Percentiles rank a stretch among this genome's conserved stretches.
These are phyloP conservation scores for Xenopus petersii DNA, from an alignment of 2,797 vertebrate genomes.

Conservation along the genomic window DNA sequence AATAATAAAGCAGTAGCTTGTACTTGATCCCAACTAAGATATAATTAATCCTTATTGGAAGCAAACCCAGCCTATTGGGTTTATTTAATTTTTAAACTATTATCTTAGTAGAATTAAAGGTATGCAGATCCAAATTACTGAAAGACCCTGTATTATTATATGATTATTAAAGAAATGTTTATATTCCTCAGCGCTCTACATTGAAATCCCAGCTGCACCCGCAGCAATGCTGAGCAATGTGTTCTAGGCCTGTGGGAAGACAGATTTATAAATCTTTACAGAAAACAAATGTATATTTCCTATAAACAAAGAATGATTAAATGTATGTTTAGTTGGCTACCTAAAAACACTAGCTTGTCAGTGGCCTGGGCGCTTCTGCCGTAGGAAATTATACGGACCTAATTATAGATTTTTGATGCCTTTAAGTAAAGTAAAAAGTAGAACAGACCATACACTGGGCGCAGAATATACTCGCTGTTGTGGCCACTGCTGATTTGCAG, in stretches of 20 bases:
- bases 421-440: not conserved
- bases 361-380: not conserved
- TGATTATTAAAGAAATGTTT: too few relatives aligned
- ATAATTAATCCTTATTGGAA: too few relatives aligned
- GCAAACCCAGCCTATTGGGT: too few relatives aligned
- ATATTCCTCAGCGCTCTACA: too few relatives aligned
- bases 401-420: constrained; percentile 7
- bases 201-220: too few relatives aligned
- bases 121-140: too few relatives aligned
- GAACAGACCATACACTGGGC: constrained; percentile 15
- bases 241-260: not conserved
- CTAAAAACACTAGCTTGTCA: not conserved
- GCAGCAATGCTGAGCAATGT: too few relatives aligned
- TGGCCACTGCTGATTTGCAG: not conserved
- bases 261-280: not conserved
- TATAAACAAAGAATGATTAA: not conserved
- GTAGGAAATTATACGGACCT: not conserved
- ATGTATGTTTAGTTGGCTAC: constrained; percentile 1
- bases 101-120: too few relatives aligned
- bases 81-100: too few relatives aligned
- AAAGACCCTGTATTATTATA: too few relatives aligned
- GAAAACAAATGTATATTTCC: not conserved
- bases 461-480: not conserved
- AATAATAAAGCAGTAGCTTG: too few relatives aligned
- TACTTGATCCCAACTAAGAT: too few relatives aligned